Percentiles rank a stretch among this genome's conserved stretches.
phyloP scores from a whole-genome alignment of 2,797 vertebrate species.

The Alfaro cultratus region DNA sequence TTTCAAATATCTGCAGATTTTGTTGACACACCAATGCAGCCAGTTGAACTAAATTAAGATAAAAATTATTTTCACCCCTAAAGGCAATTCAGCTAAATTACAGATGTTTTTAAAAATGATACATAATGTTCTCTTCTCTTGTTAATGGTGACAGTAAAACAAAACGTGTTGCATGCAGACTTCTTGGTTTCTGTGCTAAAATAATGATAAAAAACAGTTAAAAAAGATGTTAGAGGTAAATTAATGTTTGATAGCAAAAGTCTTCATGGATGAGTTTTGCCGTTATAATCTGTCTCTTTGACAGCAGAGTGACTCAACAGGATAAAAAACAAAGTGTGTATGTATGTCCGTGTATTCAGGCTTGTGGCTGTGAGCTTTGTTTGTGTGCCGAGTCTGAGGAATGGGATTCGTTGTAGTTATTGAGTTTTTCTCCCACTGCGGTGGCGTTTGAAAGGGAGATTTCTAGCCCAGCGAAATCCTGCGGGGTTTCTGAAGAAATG shows the following conservation, averaged over 20 bases:
- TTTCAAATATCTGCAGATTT: neutral
- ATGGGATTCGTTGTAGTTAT: slow-evolving; percentile 60
- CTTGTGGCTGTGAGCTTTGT: slow-evolving; percentile 35
- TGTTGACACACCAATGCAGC: neutral
- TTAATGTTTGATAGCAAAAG: slow-evolving; percentile 46
- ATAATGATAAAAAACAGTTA: neutral
- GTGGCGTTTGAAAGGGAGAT: slow-evolving; percentile 47
- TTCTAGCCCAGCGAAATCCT: slow-evolving; percentile 42
- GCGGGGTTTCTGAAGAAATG: slow-evolving; percentile 44
- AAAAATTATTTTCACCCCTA: neutral
- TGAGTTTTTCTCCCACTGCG: slow-evolving; percentile 54
- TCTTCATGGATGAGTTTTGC: slow-evolving; percentile 33
- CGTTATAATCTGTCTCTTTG: slow-evolving; percentile 52
- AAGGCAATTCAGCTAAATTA: neutral
- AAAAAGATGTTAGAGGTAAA: slow-evolving; percentile 18
- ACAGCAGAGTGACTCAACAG: slow-evolving; percentile 47
- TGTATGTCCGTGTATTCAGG: slow-evolving; percentile 21
- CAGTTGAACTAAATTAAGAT: neutral
- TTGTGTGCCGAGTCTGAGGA: slow-evolving; percentile 37
- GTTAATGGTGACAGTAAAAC: neutral
- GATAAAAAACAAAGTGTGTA: slow-evolving; percentile 36
- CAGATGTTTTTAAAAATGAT: neutral
- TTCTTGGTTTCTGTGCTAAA: slow-evolving; percentile 12
- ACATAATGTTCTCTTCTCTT: neutral
- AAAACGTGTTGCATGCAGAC: neutral